Evolutionary conservation across 2,113 vertebrate genomes (phyloP).

Genomic region (Promerops cafer): DNA sequence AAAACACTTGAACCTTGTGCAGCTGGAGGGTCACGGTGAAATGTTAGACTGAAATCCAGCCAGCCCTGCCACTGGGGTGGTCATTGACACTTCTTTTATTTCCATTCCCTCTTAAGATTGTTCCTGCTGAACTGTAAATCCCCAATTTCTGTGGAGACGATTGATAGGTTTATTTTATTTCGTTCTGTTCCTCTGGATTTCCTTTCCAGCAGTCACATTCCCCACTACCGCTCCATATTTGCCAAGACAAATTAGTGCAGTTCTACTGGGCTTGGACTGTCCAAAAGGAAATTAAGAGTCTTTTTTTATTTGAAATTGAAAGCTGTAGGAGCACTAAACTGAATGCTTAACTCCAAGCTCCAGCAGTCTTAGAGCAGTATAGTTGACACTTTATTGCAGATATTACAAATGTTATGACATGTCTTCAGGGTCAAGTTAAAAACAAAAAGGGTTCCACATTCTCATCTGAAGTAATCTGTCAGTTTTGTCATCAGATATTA

Average conservation of each 20-base stretch:
- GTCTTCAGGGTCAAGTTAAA: constrained; percentile 72
- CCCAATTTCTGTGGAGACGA: background rate
- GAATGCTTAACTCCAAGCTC: constrained; percentile 57
- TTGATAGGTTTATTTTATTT: constrained; percentile 6
- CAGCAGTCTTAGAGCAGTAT: constrained; percentile 48
- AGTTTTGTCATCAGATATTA: constrained; percentile 67
- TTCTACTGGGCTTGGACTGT: background rate
- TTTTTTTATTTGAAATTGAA: constrained; percentile 50
- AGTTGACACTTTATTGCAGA: constrained; percentile 65
- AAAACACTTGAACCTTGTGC: background rate
- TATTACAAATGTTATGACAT: constrained; percentile 73
- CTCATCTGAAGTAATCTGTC: constrained; percentile 67
- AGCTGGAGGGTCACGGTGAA: background rate
- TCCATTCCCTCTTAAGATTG: background rate
- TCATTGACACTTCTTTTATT: background rate
- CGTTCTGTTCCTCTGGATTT: constrained; percentile 1
- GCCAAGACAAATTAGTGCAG: constrained; percentile 36
- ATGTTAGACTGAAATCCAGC: background rate
- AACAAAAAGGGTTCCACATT: constrained; percentile 64
- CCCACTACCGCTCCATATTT: background rate
- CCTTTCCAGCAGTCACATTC: background rate
- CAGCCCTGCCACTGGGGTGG: background rate
- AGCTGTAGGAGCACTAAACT: constrained; percentile 51
- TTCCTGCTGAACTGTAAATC: background rate
- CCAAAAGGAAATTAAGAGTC: constrained; percentile 48